Base-by-base conservation (phyloP, 2,113 vertebrate genomes). In the Caloenas nicobarica region DNA sequence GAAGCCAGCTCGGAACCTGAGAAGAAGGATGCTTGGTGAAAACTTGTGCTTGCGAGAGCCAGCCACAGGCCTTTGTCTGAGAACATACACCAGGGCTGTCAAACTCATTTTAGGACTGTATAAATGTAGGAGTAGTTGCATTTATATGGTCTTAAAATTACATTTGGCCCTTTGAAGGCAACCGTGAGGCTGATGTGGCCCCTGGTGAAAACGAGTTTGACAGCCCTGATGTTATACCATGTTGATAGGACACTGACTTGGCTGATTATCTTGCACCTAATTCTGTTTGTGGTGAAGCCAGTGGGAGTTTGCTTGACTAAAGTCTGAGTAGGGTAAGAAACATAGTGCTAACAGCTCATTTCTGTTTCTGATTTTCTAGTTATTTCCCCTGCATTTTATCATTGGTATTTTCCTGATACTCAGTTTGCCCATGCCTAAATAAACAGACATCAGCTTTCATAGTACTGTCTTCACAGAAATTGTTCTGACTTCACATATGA, bases 1-100 rank as follows among this genome's bases (percentile, higher is more conserved):
- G 97, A 99, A 99, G 54, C 99, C 99, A 4, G 99, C 99, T 72
- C 99, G 98, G 92, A 99, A 99, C 96, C 99, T 99, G 72, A 62
- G 64, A 91, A 88, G 25, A 88, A 91, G 50, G 22, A 70, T 54
- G 69, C 9, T 46, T 64, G 71, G 84, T 86, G 31, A 92, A 48
- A 81, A 22, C 33, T 29, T 68, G 18, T 26, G 40, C 33, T 72
- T 44, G 16, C 0, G 1, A 69, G 57, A 84, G 24, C 29, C 28
- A 61, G n/a, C 16, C 48, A 5, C 13, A 9, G 36, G 8, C 42
- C n/a, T 77, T 66, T 31, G 8, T 23, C 56, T 84, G 48, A 22
- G 69, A 85, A 18, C 34, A 8, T 7, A 46, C 44, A 46, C 18
- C 44, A 19, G 44, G 44, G 44, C 44, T 46, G 44, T 46, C 44